Evolutionary conservation across 2,113 vertebrate species (phyloP).

Genomic region (Gasterosteus nipponicus): DNA sequence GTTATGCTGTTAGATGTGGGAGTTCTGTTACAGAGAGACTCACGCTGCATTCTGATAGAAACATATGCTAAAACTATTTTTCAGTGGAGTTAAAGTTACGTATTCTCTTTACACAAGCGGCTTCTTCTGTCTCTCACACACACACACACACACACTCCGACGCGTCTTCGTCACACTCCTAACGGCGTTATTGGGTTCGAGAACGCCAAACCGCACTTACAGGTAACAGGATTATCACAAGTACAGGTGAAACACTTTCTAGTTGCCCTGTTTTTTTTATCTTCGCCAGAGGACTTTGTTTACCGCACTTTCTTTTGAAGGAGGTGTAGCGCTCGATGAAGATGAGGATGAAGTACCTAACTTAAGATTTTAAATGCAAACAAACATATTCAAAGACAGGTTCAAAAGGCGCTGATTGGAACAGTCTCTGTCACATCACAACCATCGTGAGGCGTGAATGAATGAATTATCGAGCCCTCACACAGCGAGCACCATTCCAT

Average conservation of each 20-base stretch:
- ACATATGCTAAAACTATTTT: neutral
- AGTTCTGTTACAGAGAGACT: neutral
- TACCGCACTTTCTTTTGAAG: neutral
- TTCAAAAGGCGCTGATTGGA: neutral
- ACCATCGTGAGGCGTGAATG: too few species aligned
- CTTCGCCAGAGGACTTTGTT: neutral
- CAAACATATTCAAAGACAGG: neutral
- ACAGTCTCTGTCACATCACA: neutral
- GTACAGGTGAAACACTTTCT: neutral
- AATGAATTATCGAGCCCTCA: neutral
- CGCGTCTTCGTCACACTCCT: conserved; percentile 2
- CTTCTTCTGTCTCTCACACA: neutral
- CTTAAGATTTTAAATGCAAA: neutral
- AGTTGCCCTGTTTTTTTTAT: neutral
- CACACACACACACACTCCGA: neutral
- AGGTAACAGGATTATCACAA: conserved; percentile 5
- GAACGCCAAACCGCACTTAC: neutral
- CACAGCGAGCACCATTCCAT: neutral
- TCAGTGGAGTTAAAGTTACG: neutral
- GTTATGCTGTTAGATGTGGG: neutral
- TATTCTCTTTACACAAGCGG: neutral
- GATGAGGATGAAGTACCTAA: neutral
- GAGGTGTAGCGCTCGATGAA: conserved; percentile 1
- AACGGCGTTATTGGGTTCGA: neutral
- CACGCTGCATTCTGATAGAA: neutral